phyloP scores from a whole-genome alignment of 1,140 invertebrate species.

The Orius insidiosus region DNA sequence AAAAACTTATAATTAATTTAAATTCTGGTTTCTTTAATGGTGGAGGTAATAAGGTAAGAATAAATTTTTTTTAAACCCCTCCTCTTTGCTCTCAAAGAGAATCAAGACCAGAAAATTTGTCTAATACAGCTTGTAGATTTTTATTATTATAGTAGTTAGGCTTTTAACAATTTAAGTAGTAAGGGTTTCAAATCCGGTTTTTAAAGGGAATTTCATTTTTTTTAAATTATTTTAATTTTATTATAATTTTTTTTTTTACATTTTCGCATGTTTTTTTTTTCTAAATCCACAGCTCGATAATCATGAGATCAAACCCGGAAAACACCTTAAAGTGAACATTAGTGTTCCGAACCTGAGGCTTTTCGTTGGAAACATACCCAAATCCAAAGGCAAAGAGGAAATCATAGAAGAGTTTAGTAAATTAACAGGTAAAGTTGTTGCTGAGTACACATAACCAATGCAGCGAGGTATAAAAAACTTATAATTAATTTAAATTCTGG shows the following conservation, averaged over 20 bases:
- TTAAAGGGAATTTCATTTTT: slow-evolving; percentile 9
- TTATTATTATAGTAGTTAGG: slow-evolving; percentile 6
- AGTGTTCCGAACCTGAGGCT: slow-evolving; percentile 99
- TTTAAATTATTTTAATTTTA: slow-evolving; percentile 20
- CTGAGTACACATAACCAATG: slow-evolving; percentile 16
- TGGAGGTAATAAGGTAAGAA: no score
- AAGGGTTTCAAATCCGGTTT: no score
- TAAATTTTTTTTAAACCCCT: slow-evolving; percentile 20
- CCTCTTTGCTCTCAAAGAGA: slow-evolving; percentile 71
- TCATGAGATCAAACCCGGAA: slow-evolving; percentile 98
- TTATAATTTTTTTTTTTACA: slow-evolving; percentile 20
- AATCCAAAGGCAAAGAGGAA: slow-evolving; percentile 99
- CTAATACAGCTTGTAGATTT: slow-evolving; percentile 7
- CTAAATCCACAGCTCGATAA: slow-evolving; percentile 90
- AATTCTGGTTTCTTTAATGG: no score
- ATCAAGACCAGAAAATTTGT: slow-evolving; percentile 35
- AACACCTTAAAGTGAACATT: slow-evolving; percentile 99
- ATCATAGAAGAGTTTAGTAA: slow-evolving; percentile 99
- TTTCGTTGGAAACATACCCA: slow-evolving; percentile 99
- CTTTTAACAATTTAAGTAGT: neutral
- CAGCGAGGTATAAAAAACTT: no score
- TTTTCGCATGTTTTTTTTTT: slow-evolving; percentile 43
- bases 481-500: no score
- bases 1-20: no score
- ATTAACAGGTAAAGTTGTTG: slow-evolving; percentile 86